Conservation (phyloP, 2,113 vertebrate genomes). For the Melospiza georgiana region DNA sequence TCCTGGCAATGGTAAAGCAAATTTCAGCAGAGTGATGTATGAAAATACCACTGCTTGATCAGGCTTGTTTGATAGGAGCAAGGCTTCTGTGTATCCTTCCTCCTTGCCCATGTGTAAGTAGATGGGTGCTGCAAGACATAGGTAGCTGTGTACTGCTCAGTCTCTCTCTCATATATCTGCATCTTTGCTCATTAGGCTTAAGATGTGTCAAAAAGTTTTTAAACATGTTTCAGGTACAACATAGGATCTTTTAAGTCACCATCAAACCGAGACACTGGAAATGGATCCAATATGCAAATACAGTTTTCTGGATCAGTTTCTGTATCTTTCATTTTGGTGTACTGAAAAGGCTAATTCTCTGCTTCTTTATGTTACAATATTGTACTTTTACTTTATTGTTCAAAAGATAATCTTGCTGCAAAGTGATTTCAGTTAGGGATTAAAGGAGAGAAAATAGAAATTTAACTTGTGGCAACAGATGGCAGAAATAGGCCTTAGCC, state of each 20-base stretch:
- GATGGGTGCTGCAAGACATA: background rate
- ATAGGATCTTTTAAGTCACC: background rate
- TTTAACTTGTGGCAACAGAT: background rate
- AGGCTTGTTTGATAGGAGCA: background rate
- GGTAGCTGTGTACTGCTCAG: background rate
- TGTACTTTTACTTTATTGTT: background rate
- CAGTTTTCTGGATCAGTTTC: background rate
- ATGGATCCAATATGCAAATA: background rate
- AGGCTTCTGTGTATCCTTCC: background rate
- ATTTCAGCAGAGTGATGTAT: background rate
- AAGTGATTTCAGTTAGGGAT: background rate
- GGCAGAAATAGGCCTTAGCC: background rate
- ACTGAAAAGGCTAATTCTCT: background rate
- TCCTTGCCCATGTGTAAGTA: background rate
- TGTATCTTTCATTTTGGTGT: background rate
- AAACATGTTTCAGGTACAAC: background rate
- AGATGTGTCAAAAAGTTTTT: accelerated
- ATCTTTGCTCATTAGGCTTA: background rate
- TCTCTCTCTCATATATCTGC: background rate
- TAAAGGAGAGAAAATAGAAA: background rate
- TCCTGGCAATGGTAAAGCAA: background rate
- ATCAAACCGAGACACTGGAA: background rate
- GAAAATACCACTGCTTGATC: background rate
- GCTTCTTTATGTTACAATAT: background rate
- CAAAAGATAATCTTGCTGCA: background rate